Evolutionary conservation across 2,888 invertebrate species (phyloP).

Genomic region (Eugnorisma glareosa): DNA sequence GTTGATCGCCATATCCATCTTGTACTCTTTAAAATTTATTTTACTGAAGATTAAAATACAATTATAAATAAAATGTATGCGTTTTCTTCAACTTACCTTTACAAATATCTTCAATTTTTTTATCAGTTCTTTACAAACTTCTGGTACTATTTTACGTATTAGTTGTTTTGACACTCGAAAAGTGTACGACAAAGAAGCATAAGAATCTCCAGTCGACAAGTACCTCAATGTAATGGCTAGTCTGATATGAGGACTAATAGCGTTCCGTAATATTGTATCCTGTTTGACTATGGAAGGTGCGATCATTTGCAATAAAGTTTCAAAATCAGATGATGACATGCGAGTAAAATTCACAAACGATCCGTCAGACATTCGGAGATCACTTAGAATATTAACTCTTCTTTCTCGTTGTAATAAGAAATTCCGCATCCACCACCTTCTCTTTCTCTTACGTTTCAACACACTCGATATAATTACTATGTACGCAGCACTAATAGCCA

Average conservation of each 20-base stretch:
- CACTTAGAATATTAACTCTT: too few relatives aligned
- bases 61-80: constrained; percentile 43
- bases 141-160: constrained; percentile 58
- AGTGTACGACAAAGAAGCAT: constrained; percentile 62
- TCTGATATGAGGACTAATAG: constrained; percentile 56
- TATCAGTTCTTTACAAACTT: constrained; percentile 62
- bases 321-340: too few relatives aligned
- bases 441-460: too few relatives aligned
- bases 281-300: constrained; percentile 59
- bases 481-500: too few relatives aligned
- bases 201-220: constrained; percentile 61
- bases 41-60: constrained; percentile 44
- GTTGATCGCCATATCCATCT: constrained; percentile 39
- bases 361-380: too few relatives aligned
- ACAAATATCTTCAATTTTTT: constrained; percentile 56
- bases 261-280: constrained; percentile 62
- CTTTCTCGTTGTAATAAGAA: too few relatives aligned
- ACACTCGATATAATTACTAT: too few relatives aligned
- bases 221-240: constrained; percentile 61
- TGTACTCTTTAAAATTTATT: constrained; percentile 35
- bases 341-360: too few relatives aligned
- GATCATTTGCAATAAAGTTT: constrained; percentile 28
- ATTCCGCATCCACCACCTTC: too few relatives aligned
- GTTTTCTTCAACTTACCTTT: constrained; percentile 48
- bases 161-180: constrained; percentile 66